A percentile compares a stretch with the other conserved stretches of the same genome.
These are phyloP conservation scores for Drosophila aldrichi DNA, from an alignment of 2,888 invertebrate species.

Conservation along the genomic window DNA sequence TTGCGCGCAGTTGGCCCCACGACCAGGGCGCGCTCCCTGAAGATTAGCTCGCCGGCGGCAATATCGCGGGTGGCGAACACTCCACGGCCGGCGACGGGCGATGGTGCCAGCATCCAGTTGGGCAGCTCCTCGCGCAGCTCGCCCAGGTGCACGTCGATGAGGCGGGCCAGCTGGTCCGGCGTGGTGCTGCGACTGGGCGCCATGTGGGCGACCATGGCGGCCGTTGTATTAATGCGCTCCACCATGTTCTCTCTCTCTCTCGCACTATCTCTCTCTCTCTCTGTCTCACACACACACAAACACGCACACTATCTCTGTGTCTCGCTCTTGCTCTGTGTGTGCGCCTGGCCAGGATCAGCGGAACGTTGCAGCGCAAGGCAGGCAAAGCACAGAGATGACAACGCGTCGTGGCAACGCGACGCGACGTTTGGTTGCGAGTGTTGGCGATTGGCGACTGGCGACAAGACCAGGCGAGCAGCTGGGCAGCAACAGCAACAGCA, in stretches of 20 bases:
- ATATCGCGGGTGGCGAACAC: constrained; percentile 90
- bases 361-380: constrained; percentile 8
- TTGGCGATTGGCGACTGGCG: constrained; percentile 46
- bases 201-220: constrained; percentile 73
- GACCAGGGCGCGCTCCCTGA: constrained; percentile 89
- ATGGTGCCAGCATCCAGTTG: constrained; percentile 88
- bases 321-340: not conserved
- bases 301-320: not conserved
- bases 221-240: constrained; percentile 56
- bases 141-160: constrained; percentile 82
- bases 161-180: constrained; percentile 80
- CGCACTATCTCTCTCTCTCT: not conserved
- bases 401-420: constrained; percentile 43
- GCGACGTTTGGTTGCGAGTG: constrained; percentile 61
- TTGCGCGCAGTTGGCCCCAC: constrained; percentile 89
- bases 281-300: not conserved
- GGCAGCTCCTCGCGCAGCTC: constrained; percentile 80
- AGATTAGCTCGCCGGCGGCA: constrained; percentile 89
- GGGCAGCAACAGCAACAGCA: constrained; percentile 46
- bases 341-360: constrained; percentile 26
- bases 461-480: constrained; percentile 46
- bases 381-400: constrained; percentile 15
- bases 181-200: constrained; percentile 70
- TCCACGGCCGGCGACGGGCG: constrained; percentile 89
- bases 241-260: constrained; percentile 8